Evolutionary conservation across 2,888 invertebrate genomes (phyloP).

Genomic region (Drosophila birchii): DNA sequence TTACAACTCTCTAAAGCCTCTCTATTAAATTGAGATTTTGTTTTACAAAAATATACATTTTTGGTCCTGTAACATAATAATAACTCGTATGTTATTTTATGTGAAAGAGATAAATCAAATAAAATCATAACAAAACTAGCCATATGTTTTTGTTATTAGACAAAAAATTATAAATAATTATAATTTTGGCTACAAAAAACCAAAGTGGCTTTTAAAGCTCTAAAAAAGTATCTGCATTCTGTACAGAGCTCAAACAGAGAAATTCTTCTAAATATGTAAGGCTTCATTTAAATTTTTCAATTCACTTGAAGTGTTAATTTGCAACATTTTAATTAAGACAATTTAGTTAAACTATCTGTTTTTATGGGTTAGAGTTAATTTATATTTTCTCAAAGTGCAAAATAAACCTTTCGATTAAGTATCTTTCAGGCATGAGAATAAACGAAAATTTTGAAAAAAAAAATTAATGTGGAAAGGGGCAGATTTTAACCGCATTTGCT

Average conservation of each 20-base stretch:
- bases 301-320: background rate
- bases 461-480: background rate
- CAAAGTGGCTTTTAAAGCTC: too few species aligned
- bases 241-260: too few species aligned
- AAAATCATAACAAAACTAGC: background rate
- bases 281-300: too few species aligned
- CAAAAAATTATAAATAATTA: too few species aligned
- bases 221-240: too few species aligned
- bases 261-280: too few species aligned
- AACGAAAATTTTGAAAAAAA: background rate
- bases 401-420: slow-evolving; percentile 20
- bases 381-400: background rate
- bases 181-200: too few species aligned
- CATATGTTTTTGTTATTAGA: too few species aligned
- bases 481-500: slow-evolving; percentile 54
- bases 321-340: background rate
- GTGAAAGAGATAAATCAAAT: too few species aligned
- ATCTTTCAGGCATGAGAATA: background rate
- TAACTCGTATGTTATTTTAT: too few species aligned
- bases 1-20: slow-evolving; percentile 19
- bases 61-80: background rate
- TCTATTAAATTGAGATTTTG: slow-evolving; percentile 9
- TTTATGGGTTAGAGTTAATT: too few species aligned
- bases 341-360: too few species aligned
- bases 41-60: slow-evolving; percentile 16